A percentile compares a stretch with the other conserved stretches of the same genome.
phyloP scores from a whole-genome alignment of 1,140 invertebrate genomes.

The Drosophila simulans region DNA sequence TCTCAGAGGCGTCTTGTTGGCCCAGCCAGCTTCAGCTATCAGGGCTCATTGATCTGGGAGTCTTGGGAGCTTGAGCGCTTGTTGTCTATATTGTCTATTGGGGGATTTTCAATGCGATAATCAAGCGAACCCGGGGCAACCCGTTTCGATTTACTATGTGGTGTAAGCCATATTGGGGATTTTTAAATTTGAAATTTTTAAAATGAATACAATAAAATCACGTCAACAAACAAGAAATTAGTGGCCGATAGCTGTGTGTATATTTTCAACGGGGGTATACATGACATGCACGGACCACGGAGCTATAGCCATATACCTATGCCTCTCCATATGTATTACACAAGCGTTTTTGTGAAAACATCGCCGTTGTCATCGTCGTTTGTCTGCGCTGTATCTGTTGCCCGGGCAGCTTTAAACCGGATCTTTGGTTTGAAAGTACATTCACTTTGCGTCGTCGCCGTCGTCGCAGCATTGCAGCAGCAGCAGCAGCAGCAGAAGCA shows the following conservation, averaged over 20 bases:
- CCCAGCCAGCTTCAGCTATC: constrained; percentile 49
- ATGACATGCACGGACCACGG: constrained; percentile 16
- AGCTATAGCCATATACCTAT: constrained; percentile 6
- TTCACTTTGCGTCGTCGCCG: constrained; percentile 72
- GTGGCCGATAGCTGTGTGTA: constrained; percentile 45
- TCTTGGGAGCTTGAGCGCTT: background rate
- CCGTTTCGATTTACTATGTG: constrained; percentile 38
- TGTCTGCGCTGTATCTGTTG: constrained; percentile 68
- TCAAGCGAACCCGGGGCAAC: constrained; percentile 20
- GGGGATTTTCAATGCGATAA: constrained; percentile 51
- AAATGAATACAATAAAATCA: constrained; percentile 31
- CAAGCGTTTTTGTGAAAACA: constrained; percentile 80
- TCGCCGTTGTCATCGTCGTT: constrained; percentile 56
- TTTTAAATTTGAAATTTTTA: constrained; percentile 16
- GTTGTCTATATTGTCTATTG: constrained; percentile 4
- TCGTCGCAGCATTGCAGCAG: constrained; percentile 23
- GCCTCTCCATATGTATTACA: constrained; percentile 72
- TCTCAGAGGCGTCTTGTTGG: constrained; percentile 46
- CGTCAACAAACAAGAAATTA: constrained; percentile 41
- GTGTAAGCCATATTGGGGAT: constrained; percentile 30
- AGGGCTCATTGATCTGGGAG: constrained; percentile 69
- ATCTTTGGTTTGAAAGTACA: constrained; percentile 83
- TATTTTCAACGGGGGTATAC: constrained; percentile 11
- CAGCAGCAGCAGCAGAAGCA: constrained; percentile 28
- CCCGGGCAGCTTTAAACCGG: constrained; percentile 72